Conservation (phyloP, 2,113 vertebrate species). For the Leptodactylus fuscus region DNA sequence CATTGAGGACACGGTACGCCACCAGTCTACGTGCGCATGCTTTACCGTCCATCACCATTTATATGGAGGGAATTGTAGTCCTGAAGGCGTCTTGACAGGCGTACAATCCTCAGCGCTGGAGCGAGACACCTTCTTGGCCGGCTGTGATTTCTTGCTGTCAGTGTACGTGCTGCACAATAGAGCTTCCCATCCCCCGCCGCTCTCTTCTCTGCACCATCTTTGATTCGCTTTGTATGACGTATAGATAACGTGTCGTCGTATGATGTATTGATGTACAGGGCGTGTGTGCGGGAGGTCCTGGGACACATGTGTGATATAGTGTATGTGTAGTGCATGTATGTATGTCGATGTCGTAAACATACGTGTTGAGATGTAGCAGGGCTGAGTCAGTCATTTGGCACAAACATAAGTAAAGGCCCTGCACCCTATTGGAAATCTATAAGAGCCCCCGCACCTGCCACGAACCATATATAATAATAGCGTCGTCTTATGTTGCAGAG, state of each 20-base stretch:
- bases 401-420: too few species aligned
- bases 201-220: neutral
- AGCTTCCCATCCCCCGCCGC: constrained; percentile 25
- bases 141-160: constrained; percentile 1
- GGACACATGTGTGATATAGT: neutral
- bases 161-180: constrained; percentile 20
- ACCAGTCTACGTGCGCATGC: neutral
- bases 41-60: neutral
- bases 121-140: neutral
- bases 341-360: too few species aligned
- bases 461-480: too few species aligned
- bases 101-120: neutral
- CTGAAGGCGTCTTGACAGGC: neutral
- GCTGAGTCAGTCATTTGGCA: neutral
- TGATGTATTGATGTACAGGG: too few species aligned
- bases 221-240: neutral
- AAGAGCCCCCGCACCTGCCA: too few species aligned
- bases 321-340: too few species aligned
- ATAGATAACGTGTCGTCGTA: neutral
- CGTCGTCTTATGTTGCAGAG: too few species aligned
- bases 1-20: neutral
- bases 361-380: neutral
- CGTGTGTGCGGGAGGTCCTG: too few species aligned
- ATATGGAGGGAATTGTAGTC: neutral
- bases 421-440: too few species aligned